Evolutionary conservation across 1,140 invertebrate genomes (phyloP).

Genomic region (Hycleus phaleratus): DNA sequence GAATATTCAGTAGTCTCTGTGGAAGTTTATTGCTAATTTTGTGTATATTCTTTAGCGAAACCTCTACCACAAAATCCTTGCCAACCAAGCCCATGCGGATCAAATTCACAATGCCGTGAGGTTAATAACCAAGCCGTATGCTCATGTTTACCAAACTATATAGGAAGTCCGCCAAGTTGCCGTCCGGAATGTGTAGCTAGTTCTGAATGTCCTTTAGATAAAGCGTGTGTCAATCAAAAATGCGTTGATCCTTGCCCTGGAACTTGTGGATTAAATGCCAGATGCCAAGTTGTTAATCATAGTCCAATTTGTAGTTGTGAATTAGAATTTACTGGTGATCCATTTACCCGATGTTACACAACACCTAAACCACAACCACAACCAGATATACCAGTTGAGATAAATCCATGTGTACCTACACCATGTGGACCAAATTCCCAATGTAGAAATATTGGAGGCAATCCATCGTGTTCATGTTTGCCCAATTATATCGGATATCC

Average conservation of each 20-base stretch:
- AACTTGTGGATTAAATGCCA: conserved; percentile 56
- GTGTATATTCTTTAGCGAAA: background rate
- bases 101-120: conserved; percentile 56
- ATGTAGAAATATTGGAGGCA: conserved; percentile 54
- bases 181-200: conserved; percentile 56
- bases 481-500: conserved; percentile 46
- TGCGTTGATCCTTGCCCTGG: conserved; percentile 59
- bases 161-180: conserved; percentile 55
- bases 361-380: conserved; percentile 43
- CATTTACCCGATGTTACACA: conserved; percentile 58
- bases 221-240: conserved; percentile 57
- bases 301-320: conserved; percentile 64
- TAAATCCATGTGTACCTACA: conserved; percentile 63
- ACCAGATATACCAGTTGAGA: conserved; percentile 26
- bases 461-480: conserved; percentile 56
- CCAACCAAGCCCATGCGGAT: conserved; percentile 57
- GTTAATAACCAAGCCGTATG: conserved; percentile 53
- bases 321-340: conserved; percentile 61
- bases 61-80: conserved; percentile 45
- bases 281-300: conserved; percentile 61
- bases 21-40: background rate
- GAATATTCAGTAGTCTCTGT: background rate
- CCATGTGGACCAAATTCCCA: conserved; percentile 65
- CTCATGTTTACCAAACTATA: conserved; percentile 53
- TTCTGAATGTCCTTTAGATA: conserved; percentile 55